Conservation (phyloP, 2,888 invertebrate genomes). For the Lagria hirta region DNA sequence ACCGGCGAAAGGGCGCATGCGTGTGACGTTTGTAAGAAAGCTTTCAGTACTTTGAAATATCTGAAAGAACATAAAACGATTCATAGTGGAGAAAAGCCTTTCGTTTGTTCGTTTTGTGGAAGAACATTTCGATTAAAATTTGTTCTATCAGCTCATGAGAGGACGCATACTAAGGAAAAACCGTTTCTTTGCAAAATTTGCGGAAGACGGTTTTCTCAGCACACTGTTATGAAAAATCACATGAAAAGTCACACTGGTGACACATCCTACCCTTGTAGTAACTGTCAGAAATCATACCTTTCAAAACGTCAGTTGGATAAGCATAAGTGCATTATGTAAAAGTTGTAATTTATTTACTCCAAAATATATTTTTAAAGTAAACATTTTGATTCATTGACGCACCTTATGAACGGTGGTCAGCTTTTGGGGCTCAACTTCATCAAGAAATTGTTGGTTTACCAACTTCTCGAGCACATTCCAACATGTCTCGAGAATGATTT, state of each 20-base stretch:
- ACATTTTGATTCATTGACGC: no score
- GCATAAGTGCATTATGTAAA: no score
- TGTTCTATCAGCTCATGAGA: constrained; percentile 26
- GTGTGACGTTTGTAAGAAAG: constrained; percentile 43
- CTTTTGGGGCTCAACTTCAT: no score
- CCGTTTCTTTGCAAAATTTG: constrained; percentile 53
- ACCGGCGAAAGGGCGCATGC: constrained; percentile 23
- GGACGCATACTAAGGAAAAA: constrained; percentile 44
- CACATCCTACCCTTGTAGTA: background rate
- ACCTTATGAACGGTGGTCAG: no score
- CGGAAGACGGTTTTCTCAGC: constrained; percentile 55
- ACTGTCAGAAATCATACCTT: background rate
- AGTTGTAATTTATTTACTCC: no score
- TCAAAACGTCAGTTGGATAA: no score
- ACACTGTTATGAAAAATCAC: background rate
- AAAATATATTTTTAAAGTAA: no score
- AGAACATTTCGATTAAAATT: constrained; percentile 50
- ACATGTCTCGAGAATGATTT: no score
- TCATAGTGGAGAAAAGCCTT: constrained; percentile 44
- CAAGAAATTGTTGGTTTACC: no score
- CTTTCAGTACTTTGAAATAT: constrained; percentile 40
- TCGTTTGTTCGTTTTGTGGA: constrained; percentile 55
- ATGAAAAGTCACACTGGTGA: background rate
- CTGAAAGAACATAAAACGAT: constrained; percentile 31
- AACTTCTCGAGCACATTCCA: no score